Conservation (phyloP, 2,797 vertebrate species). For the Fistularia commersonii region DNA sequence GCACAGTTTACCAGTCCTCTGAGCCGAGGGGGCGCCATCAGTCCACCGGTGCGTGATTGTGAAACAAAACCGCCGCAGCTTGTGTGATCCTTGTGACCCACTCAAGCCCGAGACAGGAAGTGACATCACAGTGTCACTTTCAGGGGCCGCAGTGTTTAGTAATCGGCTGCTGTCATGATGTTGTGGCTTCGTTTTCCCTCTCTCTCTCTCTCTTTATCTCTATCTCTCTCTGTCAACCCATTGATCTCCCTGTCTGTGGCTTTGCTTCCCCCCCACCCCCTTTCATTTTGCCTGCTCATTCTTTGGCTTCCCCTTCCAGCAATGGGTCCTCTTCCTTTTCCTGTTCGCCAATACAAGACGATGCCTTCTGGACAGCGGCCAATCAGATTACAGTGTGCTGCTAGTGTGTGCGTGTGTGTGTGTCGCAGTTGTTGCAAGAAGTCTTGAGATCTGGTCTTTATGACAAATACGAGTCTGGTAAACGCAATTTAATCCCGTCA, state of each 20-base stretch:
- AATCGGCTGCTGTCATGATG: neutral
- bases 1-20: conserved; percentile 80
- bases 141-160: neutral
- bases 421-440: conserved; percentile 2
- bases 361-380: conserved; percentile 79
- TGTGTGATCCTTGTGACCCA: neutral
- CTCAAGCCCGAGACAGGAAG: neutral
- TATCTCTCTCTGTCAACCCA: neutral
- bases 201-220: neutral
- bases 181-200: neutral
- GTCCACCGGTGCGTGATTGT: conserved; percentile 84
- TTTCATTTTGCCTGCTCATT: conserved; percentile 63
- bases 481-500: no score
- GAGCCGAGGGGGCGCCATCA: conserved; percentile 91
- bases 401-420: conserved; percentile 49
- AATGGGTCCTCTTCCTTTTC: conserved; percentile 90
- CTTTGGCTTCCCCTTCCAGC: conserved; percentile 85
- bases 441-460: neutral
- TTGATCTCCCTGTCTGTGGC: conserved; percentile 2
- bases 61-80: neutral
- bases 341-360: conserved; percentile 83
- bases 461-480: no score
- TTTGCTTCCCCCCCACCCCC: conserved; percentile 7
- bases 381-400: conserved; percentile 80
- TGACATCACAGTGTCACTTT: neutral